A percentile compares a stretch with the other conserved stretches of the same genome.
These are phyloP conservation scores for Heliconius himera DNA, from an alignment of 1,140 invertebrate species.

Conservation along the genomic window DNA sequence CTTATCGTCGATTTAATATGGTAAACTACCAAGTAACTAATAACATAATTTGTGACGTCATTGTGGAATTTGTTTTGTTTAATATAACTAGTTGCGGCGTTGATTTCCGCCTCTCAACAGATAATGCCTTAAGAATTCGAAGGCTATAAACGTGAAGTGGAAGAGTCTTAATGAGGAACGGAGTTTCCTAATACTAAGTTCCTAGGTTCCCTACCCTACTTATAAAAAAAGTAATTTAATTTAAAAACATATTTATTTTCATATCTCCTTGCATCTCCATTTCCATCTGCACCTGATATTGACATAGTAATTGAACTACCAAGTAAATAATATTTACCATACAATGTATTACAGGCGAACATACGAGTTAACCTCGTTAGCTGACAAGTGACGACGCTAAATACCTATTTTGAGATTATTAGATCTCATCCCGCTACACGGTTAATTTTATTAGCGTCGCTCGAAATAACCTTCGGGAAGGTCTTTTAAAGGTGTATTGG, in stretches of 20 bases:
- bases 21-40: background rate
- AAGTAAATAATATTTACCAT: constrained; percentile 7
- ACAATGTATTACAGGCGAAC: background rate
- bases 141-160: too few species aligned
- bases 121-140: too few species aligned
- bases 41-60: background rate
- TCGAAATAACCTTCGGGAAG: constrained; percentile 27
- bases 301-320: background rate
- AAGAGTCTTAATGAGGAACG: too few species aligned
- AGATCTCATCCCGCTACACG: constrained; percentile 7
- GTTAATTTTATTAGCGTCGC: constrained; percentile 23
- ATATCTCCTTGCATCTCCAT: too few species aligned
- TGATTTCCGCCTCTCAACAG: too few species aligned
- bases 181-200: too few species aligned
- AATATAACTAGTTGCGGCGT: background rate
- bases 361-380: constrained; percentile 35
- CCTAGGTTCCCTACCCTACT: too few species aligned
- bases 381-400: constrained; percentile 34
- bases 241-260: too few species aligned
- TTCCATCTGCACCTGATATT: background rate
- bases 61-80: background rate
- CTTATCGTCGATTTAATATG: constrained; percentile 4
- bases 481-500: constrained; percentile 5
- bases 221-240: too few species aligned
- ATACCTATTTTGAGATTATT: constrained; percentile 35